Base-by-base conservation (phyloP, 2,113 vertebrate genomes). In the Euleptes europaea region DNA sequence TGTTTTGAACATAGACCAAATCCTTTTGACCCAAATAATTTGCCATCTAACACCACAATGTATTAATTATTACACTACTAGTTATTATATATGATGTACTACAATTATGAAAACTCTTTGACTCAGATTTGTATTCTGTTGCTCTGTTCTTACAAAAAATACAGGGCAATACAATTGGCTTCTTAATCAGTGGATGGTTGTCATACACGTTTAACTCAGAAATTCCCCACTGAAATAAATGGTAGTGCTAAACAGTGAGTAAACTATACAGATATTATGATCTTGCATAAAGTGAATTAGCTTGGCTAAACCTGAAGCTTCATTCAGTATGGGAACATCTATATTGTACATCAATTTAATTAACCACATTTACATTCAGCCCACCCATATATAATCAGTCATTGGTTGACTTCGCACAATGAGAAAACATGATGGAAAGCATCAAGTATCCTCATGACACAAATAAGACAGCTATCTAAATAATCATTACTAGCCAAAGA, bases 401-500 rank as follows among this genome's bases (percentile, higher is more conserved):
- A 84, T 88, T 90, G 86, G 83, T 90, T 94, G 84, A 91, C 88
- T 89, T 94, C 88, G 69, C 13, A 9, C 71, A 80, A 91, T 84
- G 88, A 82, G 82, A 92, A 92, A 90, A 93, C 44, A 94, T 88
- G 91, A 93, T 89, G 90, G 57, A 92, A 95, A 94, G 92, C 89
- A 89, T 93, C 82, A 92, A 92, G 76, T 86, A 92, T 44, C 82
- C 84, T 89, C 92, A 93, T 90, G 88, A 86, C 84, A 94, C 92
- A 88, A 95, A 96, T 94, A 92, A 95, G 93, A 83, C 49, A 95
- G 94, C 82, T 83, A 94, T 93, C 77, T 88, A 84, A 82, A 93
- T 60, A 60, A 88, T 86, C 93, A 94, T 89, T 93, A 92, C 89
- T 84, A 69, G 88, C 90, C 78, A 93, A 87, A 91, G 88, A 93